Evolutionary conservation across 2,888 invertebrate species (phyloP), one percentile per base, ranked within the genome.

Genomic region (Punctoribates punctum): DNA sequence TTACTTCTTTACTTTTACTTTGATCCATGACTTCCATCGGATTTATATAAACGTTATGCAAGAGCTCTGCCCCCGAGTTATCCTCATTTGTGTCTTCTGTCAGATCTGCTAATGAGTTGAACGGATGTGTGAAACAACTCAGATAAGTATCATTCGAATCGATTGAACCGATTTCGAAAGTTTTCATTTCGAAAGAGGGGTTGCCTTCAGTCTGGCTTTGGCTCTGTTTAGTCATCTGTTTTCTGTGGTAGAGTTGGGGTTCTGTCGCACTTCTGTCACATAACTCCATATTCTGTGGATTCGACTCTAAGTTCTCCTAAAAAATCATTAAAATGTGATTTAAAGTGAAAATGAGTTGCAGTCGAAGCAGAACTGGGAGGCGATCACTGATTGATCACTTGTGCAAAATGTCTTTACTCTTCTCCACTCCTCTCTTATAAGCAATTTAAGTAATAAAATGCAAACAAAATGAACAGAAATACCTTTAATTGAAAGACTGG

Each of bases 71-170:
- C 42, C 27, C 9, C 42, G 73, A 65, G 65, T 65, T 38, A 17
- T 65, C 34, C 25, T 51, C 51, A n/a, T 51, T n/a, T 2, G 72
- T 23, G 13, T 79, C 79, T 60, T 77, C 77, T 1, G 77, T 76
- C 54, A 81, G 78, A 77, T 81, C 81, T 29, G 78, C 79, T 72
- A 82, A 81, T 82, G 93, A 93, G 85, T 91, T 89, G 87, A 92
- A 94, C 83, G 94, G 94, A 87, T 95, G 94, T 83, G 96, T 95
- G 87, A 94, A 92, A 87, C 96, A 96, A 86, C 94, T 95, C 85
- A 94, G 94, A 86, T 94, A 96, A 81, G 96, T 96, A 86, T 96
- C 96, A 83, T 94, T 91, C 86, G 94, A 90, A 87, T 88, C 87
- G 15, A 60, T 20, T 29, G 51, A 75, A 17, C 27, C 74, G 0